phyloP scores from a whole-genome alignment of 2,113 vertebrate genomes.

The Ailuropoda melanoleuca region DNA sequence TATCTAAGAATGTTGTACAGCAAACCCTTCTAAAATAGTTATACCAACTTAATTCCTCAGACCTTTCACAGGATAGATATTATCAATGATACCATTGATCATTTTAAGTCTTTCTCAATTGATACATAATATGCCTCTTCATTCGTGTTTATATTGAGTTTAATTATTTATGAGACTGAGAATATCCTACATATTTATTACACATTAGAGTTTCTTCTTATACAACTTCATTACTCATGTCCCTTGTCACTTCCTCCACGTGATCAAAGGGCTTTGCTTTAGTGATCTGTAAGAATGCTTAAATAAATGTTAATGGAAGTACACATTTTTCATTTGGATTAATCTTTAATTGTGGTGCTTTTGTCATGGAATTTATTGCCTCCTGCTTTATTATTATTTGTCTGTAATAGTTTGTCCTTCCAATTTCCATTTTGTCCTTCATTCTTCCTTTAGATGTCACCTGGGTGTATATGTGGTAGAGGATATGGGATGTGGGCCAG shows the following conservation, averaged over 20 bases:
- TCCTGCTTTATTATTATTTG: not conserved
- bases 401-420: not conserved
- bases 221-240: not conserved
- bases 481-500: not conserved
- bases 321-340: not conserved
- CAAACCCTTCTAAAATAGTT: not conserved
- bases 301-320: not conserved
- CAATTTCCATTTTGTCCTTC: not conserved
- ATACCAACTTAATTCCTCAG: not conserved
- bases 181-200: not conserved
- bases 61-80: not conserved
- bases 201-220: not conserved
- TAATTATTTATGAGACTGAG: not conserved
- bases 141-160: not conserved
- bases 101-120: not conserved
- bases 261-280: not conserved
- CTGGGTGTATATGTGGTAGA: not conserved
- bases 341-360: not conserved
- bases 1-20: not conserved
- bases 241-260: not conserved
- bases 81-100: not conserved
- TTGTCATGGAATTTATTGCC: not conserved
- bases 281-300: not conserved
- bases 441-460: not conserved
- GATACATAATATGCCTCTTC: not conserved